Evolutionary conservation across 2,797 vertebrate species (phyloP).

Genomic region (Leptatherina wallacei): DNA sequence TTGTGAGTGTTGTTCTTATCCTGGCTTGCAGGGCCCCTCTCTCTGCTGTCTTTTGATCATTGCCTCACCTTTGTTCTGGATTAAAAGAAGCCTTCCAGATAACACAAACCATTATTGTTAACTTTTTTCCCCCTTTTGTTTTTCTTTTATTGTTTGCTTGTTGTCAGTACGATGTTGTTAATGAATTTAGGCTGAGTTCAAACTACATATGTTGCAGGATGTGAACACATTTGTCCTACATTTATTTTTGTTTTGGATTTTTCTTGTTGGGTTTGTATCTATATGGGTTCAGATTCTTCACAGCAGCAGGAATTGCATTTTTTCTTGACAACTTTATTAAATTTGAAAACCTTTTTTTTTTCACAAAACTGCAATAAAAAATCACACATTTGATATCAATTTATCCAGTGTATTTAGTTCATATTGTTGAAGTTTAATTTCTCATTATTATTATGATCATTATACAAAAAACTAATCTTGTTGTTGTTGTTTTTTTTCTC

Average conservation of each 20-base stretch:
- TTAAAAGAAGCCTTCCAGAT: conserved; percentile 59
- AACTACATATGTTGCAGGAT: conserved; percentile 10
- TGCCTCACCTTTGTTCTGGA: conserved; percentile 67
- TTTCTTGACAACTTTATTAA: neutral
- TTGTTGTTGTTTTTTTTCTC: neutral
- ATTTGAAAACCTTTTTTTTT: neutral
- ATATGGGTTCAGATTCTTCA: too few relatives aligned
- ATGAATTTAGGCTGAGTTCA: conserved; percentile 15
- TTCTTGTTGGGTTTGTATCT: too few relatives aligned
- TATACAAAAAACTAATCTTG: too few relatives aligned
- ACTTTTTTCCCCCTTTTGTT: neutral
- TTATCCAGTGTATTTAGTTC: neutral
- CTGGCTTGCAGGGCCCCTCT: conserved; percentile 81
- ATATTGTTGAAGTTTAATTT: neutral
- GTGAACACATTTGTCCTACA: neutral
- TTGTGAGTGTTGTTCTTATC: conserved; percentile 88
- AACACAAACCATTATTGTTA: conserved; percentile 48
- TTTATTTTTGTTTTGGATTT: neutral
- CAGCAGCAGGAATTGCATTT: neutral
- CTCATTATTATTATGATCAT: neutral
- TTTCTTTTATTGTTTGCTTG: conserved; percentile 29
- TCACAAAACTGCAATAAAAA: neutral
- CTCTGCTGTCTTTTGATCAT: conserved; percentile 80
- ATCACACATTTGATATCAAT: neutral
- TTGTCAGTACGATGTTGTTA: conserved; percentile 5